Base-by-base conservation (phyloP, 2,113 vertebrate species). In the Gallinago jamesoni region DNA sequence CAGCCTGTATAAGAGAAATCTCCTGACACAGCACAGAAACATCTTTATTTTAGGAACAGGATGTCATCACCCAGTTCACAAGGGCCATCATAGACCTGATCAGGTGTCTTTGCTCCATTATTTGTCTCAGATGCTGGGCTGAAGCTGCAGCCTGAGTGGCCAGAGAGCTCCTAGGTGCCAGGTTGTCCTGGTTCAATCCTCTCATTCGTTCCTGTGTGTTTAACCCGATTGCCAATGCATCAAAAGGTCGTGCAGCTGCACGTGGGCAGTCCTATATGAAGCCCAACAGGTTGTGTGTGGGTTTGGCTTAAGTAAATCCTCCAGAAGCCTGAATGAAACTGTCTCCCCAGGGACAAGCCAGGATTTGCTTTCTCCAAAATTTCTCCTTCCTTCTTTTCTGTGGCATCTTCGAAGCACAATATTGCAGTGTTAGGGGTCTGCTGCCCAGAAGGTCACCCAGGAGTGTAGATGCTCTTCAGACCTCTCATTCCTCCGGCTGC, bases 1-100 rank as follows among this genome's bases (percentile, higher is more conserved):
- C 59, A 91, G 75, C 15, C 59, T 57, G 23, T 27, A 63, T 21
- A 43, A 18, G 31, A 62, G 70, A 0, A 0, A 85, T 79, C 67
- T 93, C 77, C 84, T 82, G 94, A 91, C 41, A 73, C 53, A 85
- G 91, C 81, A 85, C n/a, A 15, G 55, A 76, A 89, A 62, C 45
- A 30, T 68, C 66, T 72, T 89, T 89, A 72, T 91, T 82, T 88
- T 80, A 72, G 53, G 73, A 89, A 87, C 28, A 89, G 23, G 8
- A 30, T 72, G 14, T 59, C n/a, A 37, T 84, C 60, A 74, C 21
- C 52, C n/a, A 63, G 60, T 89, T 87, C 73, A 77, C 56, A 89
- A 80, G 24, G 67, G 41, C 67, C 84, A 78, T 63, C 33, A 57
- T 74, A 86, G 93, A 88, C 72, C 25, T 55, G 6, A 66, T 86